Conservation (phyloP, 2,888 invertebrate species). For the Hydrotaea diabolus region DNA sequence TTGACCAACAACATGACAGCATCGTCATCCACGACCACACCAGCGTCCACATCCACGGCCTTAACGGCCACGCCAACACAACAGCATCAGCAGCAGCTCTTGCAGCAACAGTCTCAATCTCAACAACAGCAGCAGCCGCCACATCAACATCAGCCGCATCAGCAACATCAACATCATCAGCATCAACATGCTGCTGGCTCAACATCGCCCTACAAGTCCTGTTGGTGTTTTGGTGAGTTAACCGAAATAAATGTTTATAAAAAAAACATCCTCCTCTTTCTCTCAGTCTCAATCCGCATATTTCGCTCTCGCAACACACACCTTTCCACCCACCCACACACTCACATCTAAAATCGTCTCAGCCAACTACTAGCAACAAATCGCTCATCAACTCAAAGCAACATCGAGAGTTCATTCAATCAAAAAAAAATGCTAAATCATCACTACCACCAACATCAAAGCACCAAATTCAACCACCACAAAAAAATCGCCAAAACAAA, state of each 20-base stretch:
- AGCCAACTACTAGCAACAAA: conserved; percentile 35
- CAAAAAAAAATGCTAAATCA: conserved; percentile 1
- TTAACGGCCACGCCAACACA: conserved; percentile 54
- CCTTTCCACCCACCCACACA: not conserved
- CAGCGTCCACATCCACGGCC: conserved; percentile 58
- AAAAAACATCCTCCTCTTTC: conserved; percentile 34
- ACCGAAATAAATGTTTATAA: conserved; percentile 46
- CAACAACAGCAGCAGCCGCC: conserved; percentile 62
- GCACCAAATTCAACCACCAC: not conserved
- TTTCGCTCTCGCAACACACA: conserved; percentile 20
- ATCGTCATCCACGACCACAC: conserved; percentile 61
- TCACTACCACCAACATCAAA: conserved; percentile 7
- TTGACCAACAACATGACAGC: conserved; percentile 53
- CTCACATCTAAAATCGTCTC: conserved; percentile 25
- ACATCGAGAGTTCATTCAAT: conserved; percentile 39
- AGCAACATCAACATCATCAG: conserved; percentile 69
- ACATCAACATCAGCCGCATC: conserved; percentile 70
- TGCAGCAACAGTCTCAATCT: conserved; percentile 55
- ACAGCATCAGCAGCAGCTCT: conserved; percentile 69
- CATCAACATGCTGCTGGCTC: conserved; percentile 71
- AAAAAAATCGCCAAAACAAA: conserved; percentile 9
- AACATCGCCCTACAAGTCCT: conserved; percentile 77
- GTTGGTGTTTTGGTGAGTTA: conserved; percentile 81
- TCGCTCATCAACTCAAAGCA: conserved; percentile 26
- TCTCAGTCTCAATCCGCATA: conserved; percentile 37